Base-by-base conservation (phyloP, 2,888 invertebrate genomes). In the Drosophila tripunctata region DNA sequence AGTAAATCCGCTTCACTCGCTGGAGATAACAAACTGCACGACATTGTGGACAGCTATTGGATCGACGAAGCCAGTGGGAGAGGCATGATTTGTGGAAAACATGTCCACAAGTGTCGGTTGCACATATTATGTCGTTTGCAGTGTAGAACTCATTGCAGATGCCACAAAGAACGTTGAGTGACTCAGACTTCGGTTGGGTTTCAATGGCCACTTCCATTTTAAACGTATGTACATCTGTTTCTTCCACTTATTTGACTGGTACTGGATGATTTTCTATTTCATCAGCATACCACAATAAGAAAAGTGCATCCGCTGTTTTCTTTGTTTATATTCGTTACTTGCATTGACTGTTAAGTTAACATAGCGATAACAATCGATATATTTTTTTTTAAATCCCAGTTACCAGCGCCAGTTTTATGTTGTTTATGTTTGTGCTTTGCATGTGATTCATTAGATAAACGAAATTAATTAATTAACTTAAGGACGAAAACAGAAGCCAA, bases 71-170 rank as follows among this genome's bases (percentile, higher is more conserved):
- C 88, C 89, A 89, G 1, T 79, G 84, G 3, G 60, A 64, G 0
- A 89, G 55, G 21, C 89, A 89, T 1, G 72, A 61, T 15, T 69
- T 80, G 51, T 89, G 89, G 36, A 89, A 89, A 27, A 89, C 73
- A 65, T 89, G 89, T 0, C 89, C 89, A 58, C 89, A 89, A 2
- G 40, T 67, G 0, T 75, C 36, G 1, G 89, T 89, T 4, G 85
- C 77, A 50, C 61, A 79, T 1, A 89, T 77, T 0, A 72, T 62
- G 57, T 89, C 89, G 22, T 55, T 71, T 3, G 60, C 67, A 6
- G 67, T 75, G 24, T 85, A 89, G 55, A 86, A 89, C 41, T 88
- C 89, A 51, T 74, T 88, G 47, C 89, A 89, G 67, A 89, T 89
- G 6, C 76, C 78, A 55, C 89, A 89, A 64, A 89, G 44, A 6